Evolutionary conservation across 2,888 invertebrate genomes (phyloP).

Genomic region (Amphiduros pacificus): DNA sequence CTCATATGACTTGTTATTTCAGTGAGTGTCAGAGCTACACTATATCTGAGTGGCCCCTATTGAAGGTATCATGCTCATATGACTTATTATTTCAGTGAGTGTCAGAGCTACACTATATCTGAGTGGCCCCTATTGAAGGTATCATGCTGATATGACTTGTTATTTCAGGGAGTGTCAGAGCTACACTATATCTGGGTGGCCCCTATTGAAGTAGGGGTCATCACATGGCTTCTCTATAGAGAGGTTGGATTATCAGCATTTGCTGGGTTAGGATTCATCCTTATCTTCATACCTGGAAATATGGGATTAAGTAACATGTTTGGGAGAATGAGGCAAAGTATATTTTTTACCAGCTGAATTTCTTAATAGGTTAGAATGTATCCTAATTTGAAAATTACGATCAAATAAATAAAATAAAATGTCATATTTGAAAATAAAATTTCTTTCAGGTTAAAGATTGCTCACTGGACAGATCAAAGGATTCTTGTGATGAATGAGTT

Average conservation of each 20-base stretch:
- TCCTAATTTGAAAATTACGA: not conserved
- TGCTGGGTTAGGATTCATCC: not conserved
- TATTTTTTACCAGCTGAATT: not conserved
- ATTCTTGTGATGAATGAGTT: conserved; percentile 93
- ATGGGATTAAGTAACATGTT: conserved; percentile 4
- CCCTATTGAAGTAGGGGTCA: not conserved
- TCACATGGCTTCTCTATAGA: not conserved
- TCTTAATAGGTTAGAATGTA: not conserved
- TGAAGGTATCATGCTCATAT: no score
- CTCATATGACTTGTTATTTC: no score
- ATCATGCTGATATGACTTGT: no score
- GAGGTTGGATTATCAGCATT: conserved; percentile 1
- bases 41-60: no score
- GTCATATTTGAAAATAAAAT: not conserved
- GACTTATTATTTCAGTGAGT: no score
- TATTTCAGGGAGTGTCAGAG: not conserved
- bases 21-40: no score
- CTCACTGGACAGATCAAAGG: conserved; percentile 82
- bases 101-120: no score
- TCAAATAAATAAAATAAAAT: not conserved
- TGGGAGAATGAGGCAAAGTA: not conserved
- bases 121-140: no score
- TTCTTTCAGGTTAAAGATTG: conserved; percentile 74
- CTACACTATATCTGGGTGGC: not conserved
- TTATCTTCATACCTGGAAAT: not conserved